These are phyloP conservation scores for Bugula neritina DNA, from an alignment of 2,888 invertebrate species.

Conservation along the genomic window DNA sequence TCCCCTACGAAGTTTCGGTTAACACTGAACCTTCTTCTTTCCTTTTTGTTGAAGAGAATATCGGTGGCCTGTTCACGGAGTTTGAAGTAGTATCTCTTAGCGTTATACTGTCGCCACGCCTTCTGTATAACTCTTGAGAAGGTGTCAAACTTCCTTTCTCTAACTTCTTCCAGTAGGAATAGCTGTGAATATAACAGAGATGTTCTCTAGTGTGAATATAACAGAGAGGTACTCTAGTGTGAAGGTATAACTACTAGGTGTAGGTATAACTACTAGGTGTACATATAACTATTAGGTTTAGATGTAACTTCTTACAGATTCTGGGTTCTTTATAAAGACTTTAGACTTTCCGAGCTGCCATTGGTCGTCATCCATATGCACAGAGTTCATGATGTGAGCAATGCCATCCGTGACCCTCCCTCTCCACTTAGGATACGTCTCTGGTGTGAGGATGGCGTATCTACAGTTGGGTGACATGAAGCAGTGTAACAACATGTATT, in stretches of 20 bases:
- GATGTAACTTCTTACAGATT: conserved; percentile 48
- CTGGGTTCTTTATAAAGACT: conserved; percentile 64
- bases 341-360: conserved; percentile 64
- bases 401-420: conserved; percentile 60
- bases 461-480: no score
- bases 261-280: no score
- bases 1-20: conserved; percentile 66
- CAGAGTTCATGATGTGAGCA: conserved; percentile 58
- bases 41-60: conserved; percentile 59
- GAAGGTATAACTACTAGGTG: no score
- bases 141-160: conserved; percentile 64
- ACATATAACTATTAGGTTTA: no score
- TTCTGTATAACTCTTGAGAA: conserved; percentile 65
- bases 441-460: conserved; percentile 63
- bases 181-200: conserved; percentile 53
- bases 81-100: conserved; percentile 59
- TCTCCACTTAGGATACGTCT: conserved; percentile 62
- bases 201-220: no score
- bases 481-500: no score
- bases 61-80: conserved; percentile 60
- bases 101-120: conserved; percentile 63
- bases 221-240: no score
- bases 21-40: conserved; percentile 61
- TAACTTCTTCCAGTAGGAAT: conserved; percentile 64
- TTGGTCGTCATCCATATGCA: conserved; percentile 61